phyloP scores from a whole-genome alignment of 2,888 invertebrate species.

The Erannis defoliaria region DNA sequence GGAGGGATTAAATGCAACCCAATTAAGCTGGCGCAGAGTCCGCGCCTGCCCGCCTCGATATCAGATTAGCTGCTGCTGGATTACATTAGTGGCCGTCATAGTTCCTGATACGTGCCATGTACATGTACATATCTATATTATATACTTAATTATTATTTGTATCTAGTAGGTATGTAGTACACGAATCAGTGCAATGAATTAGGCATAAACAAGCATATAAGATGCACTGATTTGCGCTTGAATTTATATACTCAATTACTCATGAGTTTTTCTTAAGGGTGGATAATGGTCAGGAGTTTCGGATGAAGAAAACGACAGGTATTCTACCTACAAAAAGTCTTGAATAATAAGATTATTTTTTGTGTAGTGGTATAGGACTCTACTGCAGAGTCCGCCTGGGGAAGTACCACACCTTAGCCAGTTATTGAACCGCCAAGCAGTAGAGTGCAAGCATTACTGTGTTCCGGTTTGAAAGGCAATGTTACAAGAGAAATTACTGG shows the following conservation, averaged over 20 bases:
- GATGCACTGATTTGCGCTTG: conserved; percentile 2
- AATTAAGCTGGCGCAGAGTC: conserved; percentile 76
- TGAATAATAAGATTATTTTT: no score
- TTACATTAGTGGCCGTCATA: conserved; percentile 67
- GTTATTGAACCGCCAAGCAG: no score
- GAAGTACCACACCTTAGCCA: no score
- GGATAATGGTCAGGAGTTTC: background rate
- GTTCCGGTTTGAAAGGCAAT: no score
- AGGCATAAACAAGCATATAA: no score
- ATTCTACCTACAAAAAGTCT: no score
- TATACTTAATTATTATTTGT: conserved; percentile 3
- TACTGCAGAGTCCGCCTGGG: no score
- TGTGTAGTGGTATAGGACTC: no score
- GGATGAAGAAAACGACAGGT: no score
- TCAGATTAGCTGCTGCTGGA: conserved; percentile 80
- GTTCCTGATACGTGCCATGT: conserved; percentile 13
- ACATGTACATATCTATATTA: background rate
- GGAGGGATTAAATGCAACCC: conserved; percentile 79
- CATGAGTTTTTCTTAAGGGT: background rate
- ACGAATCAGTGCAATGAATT: no score
- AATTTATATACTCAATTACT: background rate
- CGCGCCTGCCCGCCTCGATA: conserved; percentile 76
- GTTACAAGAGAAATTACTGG: no score
- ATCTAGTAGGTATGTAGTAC: background rate
- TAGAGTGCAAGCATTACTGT: no score